Base-by-base conservation (phyloP, 2,113 vertebrate species). In the Gasterosteus aculeatus region DNA sequence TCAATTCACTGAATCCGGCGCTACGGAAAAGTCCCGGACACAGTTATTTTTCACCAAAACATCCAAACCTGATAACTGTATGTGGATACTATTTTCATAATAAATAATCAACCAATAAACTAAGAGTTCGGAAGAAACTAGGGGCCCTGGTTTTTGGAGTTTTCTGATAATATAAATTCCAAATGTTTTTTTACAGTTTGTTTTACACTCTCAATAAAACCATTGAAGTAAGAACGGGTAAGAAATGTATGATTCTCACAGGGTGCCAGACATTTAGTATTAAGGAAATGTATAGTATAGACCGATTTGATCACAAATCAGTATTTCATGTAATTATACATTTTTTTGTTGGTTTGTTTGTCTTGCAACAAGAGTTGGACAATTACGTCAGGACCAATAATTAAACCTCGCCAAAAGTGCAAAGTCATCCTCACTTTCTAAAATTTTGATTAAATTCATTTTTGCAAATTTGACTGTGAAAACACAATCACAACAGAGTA, bases 21-120 rank as follows among this genome's bases (percentile, higher is more conserved):
- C 33, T 22, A 7, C 0, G 2, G 14, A 69, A 82, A 79, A 44
- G 4, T 72, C 35, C 19, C 5, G 0, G 10, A 38, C 57, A 35
- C 57, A 35, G 46, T 8, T 47, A 38, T 78, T 76, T 73, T 63
- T 46, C 29, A 57, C 47, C 29, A 81, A 70, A 81, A 73, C 60
- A 82, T 35, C 29, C 26, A 33, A 62, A 74, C 38, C 38, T 53
- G 62, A 62, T 58, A 2, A 18, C 18, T 41, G n/a, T 39, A 6
- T 15, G 31, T 9, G 35, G 18, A 22, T 42, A 15, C 18, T 26
- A 44, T 60, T 59, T n/a, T 41, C 11, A 19, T 26, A 29, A 77
- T 16, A 18, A 49, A 65, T 46, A 1, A 44, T 31, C 38, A 46
- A 14, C 1, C 10, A 10, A 35, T n/a, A 8, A 46, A n/a, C 1